Evolutionary conservation across 2,113 vertebrate genomes (phyloP), one percentile per base, ranked within the genome.

Genomic region (Pterocles burchelli): DNA sequence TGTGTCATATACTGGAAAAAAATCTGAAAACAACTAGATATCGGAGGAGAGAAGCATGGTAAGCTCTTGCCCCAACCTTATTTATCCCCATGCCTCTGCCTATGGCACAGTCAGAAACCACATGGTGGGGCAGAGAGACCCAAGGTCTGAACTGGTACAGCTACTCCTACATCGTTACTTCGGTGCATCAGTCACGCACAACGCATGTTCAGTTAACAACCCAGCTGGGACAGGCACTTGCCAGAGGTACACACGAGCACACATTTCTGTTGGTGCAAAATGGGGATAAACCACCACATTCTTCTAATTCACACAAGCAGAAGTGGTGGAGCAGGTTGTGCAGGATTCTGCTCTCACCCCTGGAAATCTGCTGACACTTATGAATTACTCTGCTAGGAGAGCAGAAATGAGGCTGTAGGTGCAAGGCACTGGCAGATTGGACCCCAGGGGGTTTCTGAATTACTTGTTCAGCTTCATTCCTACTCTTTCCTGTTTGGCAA

Each of bases 381-480:
- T 1, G 12, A 71, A 95, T 90, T 90, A 20, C 59, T 51, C 29
- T 85, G 51, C 87, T 45, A 73, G 25, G 58, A 96, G 78, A 73
- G 25, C 48, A 80, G 48, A 85, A 89, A 51, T 16, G 26, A 82
- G 51, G 57, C 51, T 87, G 63, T 49, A 92, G 80, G 91, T 75
- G 43, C 54, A 88, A 95, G 52, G 34, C 70, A 70, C 51, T 33
- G 57, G 65, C 58, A 68, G 54, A 88, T 95, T 51, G 81, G 52
- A 74, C 55, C 55, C 55, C 57, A 76, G 51, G 83, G 67, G 70
- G 89, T 74, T 88, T 85, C 85, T 95, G 80, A 94, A 70, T 85
- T 81, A 92, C 95, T 92, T 1, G 84, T 93, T 97, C 84, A 29
- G 11, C 91, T 91, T 93, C 96, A 92, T 94, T 95, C 86, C 90